Base-by-base conservation (phyloP, 2,888 invertebrate species). In the Saturnia japonica region DNA sequence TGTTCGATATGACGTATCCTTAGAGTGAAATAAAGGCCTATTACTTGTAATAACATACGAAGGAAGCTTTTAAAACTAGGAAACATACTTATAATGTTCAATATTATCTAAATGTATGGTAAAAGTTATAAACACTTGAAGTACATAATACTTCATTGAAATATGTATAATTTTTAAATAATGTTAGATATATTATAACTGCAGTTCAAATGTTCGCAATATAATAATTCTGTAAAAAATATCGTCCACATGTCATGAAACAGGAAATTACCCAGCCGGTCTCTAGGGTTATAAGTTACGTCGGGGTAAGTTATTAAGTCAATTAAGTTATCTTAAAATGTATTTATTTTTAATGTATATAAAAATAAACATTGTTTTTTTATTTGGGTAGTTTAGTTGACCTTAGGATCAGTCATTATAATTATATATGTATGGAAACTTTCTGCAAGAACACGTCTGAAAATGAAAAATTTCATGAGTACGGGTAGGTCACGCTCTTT, bases 211-310 rank as follows among this genome's bases (percentile, higher is more conserved):
- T 40, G 62, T 0, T 11, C 11, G 19, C 62, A 64, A 16, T 64
- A 64, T 64, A 64, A 64, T 40, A 64, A 64, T 4, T 47, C 45
- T 16, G 16, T 34, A 11, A 9, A 6, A 64, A 64, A n/a, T 34
- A 19, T 19, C 62, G 62, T 40, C 40, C 62, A 64, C 40, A 64
- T 64, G 62, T 64, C 62, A 40, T 9, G n/a, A 64, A 40, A 64
- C 8, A 9, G 34, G n/a, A 64, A 64, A 64, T 64, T 8, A 22
- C 57, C 57, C 12, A 11, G 57, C 57, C 14, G 22, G 8, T 57
- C 57, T 57, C 25, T 57, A 25, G 57, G 57, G 57, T 25, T 57
- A 2, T 25, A 57, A 57, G 22, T 25, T 25, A 11, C 57, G 57
- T 22, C 14, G 45, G 45, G 45, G 1, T 47, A 16, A 57, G 25